Percentiles rank a stretch among this genome's conserved stretches.
Conservation (phyloP, 2,888 invertebrate genomes). For the Trachelus troglodyta region DNA sequence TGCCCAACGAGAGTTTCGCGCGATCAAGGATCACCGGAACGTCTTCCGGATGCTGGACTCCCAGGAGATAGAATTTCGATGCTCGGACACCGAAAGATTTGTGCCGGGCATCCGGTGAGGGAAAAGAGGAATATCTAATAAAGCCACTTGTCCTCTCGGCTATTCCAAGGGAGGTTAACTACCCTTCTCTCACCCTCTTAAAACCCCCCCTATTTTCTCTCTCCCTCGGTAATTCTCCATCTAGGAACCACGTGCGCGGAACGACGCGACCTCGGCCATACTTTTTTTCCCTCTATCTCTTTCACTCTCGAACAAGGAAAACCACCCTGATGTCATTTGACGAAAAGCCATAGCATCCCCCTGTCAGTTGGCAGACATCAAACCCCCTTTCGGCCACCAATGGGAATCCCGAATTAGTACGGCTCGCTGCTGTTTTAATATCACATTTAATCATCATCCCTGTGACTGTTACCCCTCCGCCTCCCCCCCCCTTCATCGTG, state of each 20-base stretch:
- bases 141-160: conserved; percentile 32
- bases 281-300: neutral
- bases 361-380: conserved; percentile 23
- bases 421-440: no score
- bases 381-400: neutral
- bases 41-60: no score
- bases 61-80: no score
- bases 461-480: no score
- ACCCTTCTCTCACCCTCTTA: no score
- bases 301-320: conserved; percentile 9
- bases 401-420: neutral
- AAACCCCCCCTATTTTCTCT: neutral
- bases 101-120: neutral
- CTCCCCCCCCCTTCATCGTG: no score
- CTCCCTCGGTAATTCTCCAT: conserved; percentile 23
- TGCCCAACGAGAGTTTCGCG: no score
- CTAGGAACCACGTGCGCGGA: conserved; percentile 28
- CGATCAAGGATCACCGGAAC: no score
- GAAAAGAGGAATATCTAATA: conserved; percentile 30
- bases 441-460: no score
- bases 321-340: neutral
- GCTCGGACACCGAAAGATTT: no score
- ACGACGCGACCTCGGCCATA: conserved; percentile 16
- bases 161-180: no score
- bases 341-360: neutral